A percentile compares a stretch with the other conserved stretches of the same genome.
phyloP scores from a whole-genome alignment of 35 echinoderm and acorn worm genomes.

The Amphiura filiformis region DNA sequence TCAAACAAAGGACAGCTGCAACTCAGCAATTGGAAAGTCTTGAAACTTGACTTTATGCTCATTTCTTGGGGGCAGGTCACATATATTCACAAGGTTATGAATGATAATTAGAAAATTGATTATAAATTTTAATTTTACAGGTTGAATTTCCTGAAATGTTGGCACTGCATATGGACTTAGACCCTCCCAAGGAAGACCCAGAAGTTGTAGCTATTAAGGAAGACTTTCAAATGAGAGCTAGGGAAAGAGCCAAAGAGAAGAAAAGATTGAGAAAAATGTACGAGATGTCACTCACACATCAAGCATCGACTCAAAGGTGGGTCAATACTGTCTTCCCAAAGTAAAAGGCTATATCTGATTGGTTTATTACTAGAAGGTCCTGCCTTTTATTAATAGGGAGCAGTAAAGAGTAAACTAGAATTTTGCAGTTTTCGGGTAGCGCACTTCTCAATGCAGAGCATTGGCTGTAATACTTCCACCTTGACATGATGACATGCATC shows the following conservation, averaged over 20 bases:
- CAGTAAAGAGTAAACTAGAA: background rate
- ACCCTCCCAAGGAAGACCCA: conserved; percentile 82
- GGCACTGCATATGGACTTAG: conserved; percentile 70
- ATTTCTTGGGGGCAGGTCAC: no score
- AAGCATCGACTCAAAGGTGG: conserved; percentile 82
- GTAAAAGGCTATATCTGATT: background rate
- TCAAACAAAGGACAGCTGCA: no score
- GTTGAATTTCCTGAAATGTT: conserved; percentile 79
- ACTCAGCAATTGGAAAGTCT: no score
- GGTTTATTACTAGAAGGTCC: background rate
- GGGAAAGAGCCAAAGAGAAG: conserved; percentile 41
- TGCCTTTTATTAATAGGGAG: background rate
- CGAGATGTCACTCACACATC: conserved; percentile 68
- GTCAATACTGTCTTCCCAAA: no score
- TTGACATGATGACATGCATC: no score
- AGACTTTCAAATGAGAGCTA: conserved; percentile 53
- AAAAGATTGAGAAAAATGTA: conserved; percentile 71
- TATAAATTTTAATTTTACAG: conserved; percentile 10
- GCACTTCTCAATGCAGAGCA: no score
- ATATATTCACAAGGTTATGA: background rate
- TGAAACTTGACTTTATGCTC: background rate
- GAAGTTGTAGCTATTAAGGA: conserved; percentile 45
- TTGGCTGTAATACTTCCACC: no score
- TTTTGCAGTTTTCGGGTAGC: background rate
- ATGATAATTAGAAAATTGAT: background rate